Conservation (phyloP, 2,113 vertebrate genomes). For the Podarcis cretensis region DNA sequence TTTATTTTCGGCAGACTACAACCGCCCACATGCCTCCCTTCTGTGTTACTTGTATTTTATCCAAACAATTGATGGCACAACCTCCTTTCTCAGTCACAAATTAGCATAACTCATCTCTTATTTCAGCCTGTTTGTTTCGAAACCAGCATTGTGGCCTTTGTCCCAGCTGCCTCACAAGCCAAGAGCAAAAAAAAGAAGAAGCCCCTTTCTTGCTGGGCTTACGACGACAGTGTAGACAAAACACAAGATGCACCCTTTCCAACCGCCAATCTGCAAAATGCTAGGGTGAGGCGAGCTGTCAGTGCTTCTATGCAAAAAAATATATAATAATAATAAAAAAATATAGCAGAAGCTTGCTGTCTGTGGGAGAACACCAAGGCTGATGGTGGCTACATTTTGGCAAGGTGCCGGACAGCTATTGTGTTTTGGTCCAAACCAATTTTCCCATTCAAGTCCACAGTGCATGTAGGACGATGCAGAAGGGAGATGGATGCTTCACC, state of each 20-base stretch:
- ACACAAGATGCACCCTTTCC: not conserved
- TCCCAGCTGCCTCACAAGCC: conserved; percentile 50
- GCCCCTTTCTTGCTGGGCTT: not conserved
- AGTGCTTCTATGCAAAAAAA: rapidly evolving
- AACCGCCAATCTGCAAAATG: rapidly evolving
- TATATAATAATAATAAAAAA: not conserved
- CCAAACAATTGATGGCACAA: conserved; percentile 75
- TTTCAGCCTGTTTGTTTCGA: conserved; percentile 68
- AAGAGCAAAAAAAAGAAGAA: not conserved
- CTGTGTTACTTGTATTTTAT: conserved; percentile 74
- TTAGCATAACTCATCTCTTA: conserved; percentile 59
- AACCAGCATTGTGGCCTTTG: conserved; percentile 57
- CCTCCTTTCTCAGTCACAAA: conserved; percentile 68
- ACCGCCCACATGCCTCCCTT: conserved; percentile 65
- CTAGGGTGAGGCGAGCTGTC: rapidly evolving
- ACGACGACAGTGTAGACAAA: too few relatives aligned
- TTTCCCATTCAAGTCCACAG: not conserved
- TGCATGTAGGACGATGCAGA: not conserved
- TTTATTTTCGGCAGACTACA: conserved; percentile 58
- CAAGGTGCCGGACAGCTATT: not conserved
- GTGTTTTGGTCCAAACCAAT: not conserved
- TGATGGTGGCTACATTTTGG: not conserved
- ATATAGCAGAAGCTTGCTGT: not conserved
- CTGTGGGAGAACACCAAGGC: not conserved
- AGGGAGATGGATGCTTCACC: not conserved